Percentiles rank a stretch among this genome's conserved stretches.
These are phyloP conservation scores for Anthonomus grandis DNA, from an alignment of 1,140 invertebrate species.

Conservation along the genomic window DNA sequence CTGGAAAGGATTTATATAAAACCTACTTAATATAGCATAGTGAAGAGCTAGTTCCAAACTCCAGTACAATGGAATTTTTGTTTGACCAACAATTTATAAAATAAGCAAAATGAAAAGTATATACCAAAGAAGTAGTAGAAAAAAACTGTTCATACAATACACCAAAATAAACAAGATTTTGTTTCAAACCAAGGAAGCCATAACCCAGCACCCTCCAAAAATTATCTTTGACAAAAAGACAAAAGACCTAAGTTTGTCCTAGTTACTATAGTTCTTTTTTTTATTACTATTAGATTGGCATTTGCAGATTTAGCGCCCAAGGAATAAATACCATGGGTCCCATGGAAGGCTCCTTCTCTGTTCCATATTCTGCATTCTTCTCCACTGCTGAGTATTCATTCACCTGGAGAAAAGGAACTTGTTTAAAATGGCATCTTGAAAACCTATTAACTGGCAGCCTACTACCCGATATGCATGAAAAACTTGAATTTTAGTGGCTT, in stretches of 20 bases:
- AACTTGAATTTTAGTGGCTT: conserved; percentile 8
- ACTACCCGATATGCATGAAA: conserved; percentile 31
- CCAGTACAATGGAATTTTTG: too few relatives aligned
- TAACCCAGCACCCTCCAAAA: conserved; percentile 8
- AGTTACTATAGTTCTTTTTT: too few relatives aligned
- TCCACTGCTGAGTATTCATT: conserved; percentile 42
- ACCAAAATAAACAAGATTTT: conserved; percentile 13
- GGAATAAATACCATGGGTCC: conserved; percentile 64
- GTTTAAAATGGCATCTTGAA: conserved; percentile 47
- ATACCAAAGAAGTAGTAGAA: too few relatives aligned
- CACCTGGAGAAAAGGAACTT: conserved; percentile 51
- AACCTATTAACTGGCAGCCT: conserved; percentile 47
- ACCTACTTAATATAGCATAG: too few relatives aligned
- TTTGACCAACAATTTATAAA: too few relatives aligned
- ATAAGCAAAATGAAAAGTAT: too few relatives aligned
- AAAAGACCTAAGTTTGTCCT: not conserved
- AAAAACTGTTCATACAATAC: too few relatives aligned
- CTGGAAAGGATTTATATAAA: too few relatives aligned
- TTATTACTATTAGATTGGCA: too few relatives aligned
- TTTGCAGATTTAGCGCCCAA: conserved; percentile 55
- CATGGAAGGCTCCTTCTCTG: conserved; percentile 51
- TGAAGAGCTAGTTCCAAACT: too few relatives aligned
- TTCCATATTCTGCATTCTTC: conserved; percentile 38
- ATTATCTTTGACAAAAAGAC: conserved; percentile 8
- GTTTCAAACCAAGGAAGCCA: conserved; percentile 13